Evolutionary conservation across 23 tunicate species (phyloP), one percentile per base, ranked within the genome.

Genomic region (Clavelina lepadiformis): DNA sequence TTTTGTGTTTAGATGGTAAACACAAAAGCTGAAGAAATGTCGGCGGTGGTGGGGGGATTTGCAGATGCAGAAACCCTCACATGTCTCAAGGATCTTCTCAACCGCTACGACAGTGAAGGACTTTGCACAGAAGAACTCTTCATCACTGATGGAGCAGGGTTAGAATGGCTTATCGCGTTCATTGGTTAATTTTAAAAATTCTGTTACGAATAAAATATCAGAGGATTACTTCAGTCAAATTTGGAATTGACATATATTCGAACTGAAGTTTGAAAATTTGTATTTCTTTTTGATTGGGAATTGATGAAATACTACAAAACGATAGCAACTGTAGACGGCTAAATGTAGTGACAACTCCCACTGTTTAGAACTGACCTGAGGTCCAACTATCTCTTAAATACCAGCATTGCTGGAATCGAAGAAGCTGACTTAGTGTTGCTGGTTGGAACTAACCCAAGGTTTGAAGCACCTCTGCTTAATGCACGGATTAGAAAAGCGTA

Each of bases 381-480:
- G 0, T 94, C 99, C 19, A 76, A 58, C 69, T 94, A 94, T 71
- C 58, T 88, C 22, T 51, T 94, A 19, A 94, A 94, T 77, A 73
- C 81, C 3, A 69, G 62, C 29, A 94, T 94, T 35, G 54, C 81
- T 2, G 94, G 94, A 13, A 78, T 94, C 27, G 99, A 94, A 72
- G 99, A 94, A 47, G 86, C 95, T 2, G 99, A 94, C 59, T 45
- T 80, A n/a, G 71, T 94, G 34, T 36, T 94, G 28, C 51, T 89
- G 61, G 68, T 89, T 21, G 97, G 97, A 53, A 81, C 89, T 29
- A 89, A 89, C 69, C 97, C 97, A 28, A 60, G 99, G 53, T 94
- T 62, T 35, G 99, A 94, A 59, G 99, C 99, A 31, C 95, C 99
- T 2, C 32, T 94, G 63, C 55, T 94, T 47, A 94, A 94, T 67